Base-by-base conservation (phyloP, 2,113 vertebrate genomes). In the Himantopus leucocephalus region DNA sequence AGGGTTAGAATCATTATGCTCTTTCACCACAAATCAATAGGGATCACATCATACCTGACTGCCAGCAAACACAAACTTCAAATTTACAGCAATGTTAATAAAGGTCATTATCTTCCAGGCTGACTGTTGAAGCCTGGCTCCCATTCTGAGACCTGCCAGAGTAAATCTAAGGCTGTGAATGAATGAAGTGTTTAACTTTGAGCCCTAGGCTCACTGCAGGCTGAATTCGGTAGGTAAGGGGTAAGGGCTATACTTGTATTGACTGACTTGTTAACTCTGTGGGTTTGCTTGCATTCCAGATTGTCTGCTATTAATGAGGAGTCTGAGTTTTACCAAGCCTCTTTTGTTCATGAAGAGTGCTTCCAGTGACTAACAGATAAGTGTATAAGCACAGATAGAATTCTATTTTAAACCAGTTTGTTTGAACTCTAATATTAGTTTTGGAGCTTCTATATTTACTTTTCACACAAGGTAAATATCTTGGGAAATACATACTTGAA, bases 241-340 rank as follows among this genome's bases (percentile, higher is more conserved):
- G 92, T 64, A 43, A 85, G 79, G 39, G 21, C n/a, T 90, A 7
- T 84, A 5, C 79, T 95, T 83, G 43, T 74, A 43, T 24, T 77
- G 92, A 77, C 90, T 81, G 59, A 67, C 88, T 71, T 8, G 15
- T 59, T 92, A 88, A 72, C 55, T 94, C 35, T 71, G 79, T 81
- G 85, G 78, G 26, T 92, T 93, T 93, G 59, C 60, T 94, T 74
- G 13, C 83, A 92, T 96, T 96, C 83, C 94, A 90, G 79, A 75
- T 94, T 72, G 88, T 91, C 92, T 92, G 85, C 68, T 39, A 43
- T 75, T 79, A 76, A 71, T 20, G 72, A 77, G 47, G 43, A 96
- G 75, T 94, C 95, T 93, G 88, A 71, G 77, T 84, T 92, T 81
- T 74, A 64, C 3, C 72, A 89, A 94, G 52, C 16, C 58, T 91